Percentiles rank a stretch among this genome's conserved stretches.
Conservation (phyloP, 2,113 vertebrate species). For the Isichthys henryi region DNA sequence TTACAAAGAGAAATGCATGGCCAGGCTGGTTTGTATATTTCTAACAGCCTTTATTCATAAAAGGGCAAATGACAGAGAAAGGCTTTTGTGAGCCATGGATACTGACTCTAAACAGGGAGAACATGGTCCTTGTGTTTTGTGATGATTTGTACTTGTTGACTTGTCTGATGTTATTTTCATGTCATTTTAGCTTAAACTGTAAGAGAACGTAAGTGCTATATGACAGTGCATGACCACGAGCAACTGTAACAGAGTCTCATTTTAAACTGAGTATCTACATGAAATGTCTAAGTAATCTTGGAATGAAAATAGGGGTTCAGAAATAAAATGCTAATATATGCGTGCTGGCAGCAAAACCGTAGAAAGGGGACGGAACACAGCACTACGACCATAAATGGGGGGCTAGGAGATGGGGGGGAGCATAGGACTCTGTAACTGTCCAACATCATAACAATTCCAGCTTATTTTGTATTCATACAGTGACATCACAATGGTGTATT, state of each 20-base stretch:
- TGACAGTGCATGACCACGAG: neutral
- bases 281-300: neutral
- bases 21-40: neutral
- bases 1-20: neutral
- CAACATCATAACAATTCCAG: neutral
- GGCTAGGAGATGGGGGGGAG: neutral
- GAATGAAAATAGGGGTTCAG: neutral
- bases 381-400: neutral
- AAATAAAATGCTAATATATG: slow-evolving; percentile 8
- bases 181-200: neutral
- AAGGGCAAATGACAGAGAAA: neutral
- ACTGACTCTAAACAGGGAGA: neutral
- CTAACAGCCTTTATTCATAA: neutral
- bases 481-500: neutral
- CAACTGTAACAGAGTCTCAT: neutral
- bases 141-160: neutral
- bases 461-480: neutral
- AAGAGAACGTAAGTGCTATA: neutral
- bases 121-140: neutral
- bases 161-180: neutral
- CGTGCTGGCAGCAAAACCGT: neutral
- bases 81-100: neutral
- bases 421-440: neutral
- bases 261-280: neutral
- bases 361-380: neutral